Evolutionary conservation across 2,797 vertebrate genomes (phyloP).

Genomic region (Fistularia tabacaria): DNA sequence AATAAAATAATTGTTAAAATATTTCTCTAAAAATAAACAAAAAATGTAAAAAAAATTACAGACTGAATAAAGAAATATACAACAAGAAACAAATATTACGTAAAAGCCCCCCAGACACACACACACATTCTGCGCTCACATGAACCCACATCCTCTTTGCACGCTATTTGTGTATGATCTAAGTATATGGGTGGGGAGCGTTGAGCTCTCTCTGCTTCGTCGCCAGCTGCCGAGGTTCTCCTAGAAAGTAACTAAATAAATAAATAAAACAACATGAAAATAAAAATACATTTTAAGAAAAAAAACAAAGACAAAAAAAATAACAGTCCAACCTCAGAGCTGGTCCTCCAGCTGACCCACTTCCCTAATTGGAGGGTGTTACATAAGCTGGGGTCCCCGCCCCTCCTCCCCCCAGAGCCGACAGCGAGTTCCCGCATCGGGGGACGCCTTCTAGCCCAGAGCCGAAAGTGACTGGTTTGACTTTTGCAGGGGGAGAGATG

Average conservation of each 20-base stretch:
- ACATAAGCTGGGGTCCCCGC: constrained; percentile 26
- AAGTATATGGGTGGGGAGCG: constrained; percentile 34
- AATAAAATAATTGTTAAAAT: too few relatives aligned
- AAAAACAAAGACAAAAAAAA: too few relatives aligned
- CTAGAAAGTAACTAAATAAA: too few relatives aligned
- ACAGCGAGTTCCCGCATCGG: too few relatives aligned
- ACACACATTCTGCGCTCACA: neutral
- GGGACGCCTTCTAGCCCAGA: too few relatives aligned
- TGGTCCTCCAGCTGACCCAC: constrained; percentile 42
- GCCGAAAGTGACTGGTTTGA: too few relatives aligned
- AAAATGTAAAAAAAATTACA: too few relatives aligned
- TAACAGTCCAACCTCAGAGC: constrained; percentile 5
- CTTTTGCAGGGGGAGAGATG: too few relatives aligned
- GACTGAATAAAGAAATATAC: neutral
- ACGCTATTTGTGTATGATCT: constrained; percentile 46
- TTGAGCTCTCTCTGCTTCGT: constrained; percentile 1
- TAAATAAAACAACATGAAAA: neutral
- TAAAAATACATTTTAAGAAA: neutral
- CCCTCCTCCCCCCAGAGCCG: too few relatives aligned
- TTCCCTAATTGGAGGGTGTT: constrained; percentile 49
- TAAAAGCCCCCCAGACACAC: constrained; percentile 5
- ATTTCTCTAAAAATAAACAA: too few relatives aligned
- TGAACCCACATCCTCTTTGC: constrained; percentile 25
- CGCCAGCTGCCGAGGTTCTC: too few relatives aligned
- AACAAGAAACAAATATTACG: neutral